Base-by-base conservation (phyloP, 1,140 invertebrate genomes). In the Campoletis sonorensis region DNA sequence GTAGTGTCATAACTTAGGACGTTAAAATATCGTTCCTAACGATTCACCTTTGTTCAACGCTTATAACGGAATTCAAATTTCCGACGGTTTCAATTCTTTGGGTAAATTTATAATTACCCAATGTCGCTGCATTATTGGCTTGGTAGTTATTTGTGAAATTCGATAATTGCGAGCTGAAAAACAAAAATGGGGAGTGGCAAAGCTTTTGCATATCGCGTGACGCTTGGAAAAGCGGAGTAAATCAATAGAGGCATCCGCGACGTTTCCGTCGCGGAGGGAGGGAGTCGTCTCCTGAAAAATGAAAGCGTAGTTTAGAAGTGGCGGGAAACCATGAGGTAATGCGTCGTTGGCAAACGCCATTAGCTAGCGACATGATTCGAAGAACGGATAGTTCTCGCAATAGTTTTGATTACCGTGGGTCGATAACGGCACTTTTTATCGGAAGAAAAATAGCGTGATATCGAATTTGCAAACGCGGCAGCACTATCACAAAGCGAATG, bases 161-260 rank as follows among this genome's bases (percentile, higher is more conserved):
- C 18, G 3, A n/a, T 21, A 58, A 58, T n/a, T 4, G 4, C 21
- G 16, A n/a, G 54, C 54, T 23, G 3, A 13, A 58, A n/a, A 58
- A 58, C 18, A n/a, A 23, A n/a, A 10, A 18, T 23, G 16, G 54
- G 54, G 54, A 58, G 54, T 58, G 54, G 54, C 21, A 11, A 7
- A 23, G 4, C 18, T 58, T n/a, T 58, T n/a, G 54, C 8, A 58
- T 58, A 58, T 58, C 54, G 54, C 54, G 54, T 58, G 54, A 58
- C 54, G 54, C 16, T 58, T 23, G 54, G 40, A 45, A 45, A 45
- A 45, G 30, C 30, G 13, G 54, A 58, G 54, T 18, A n/a, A 58
- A 58, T 58, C 54, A n/a, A 58, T 58, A 58, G 54, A 58, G 54
- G 54, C 54, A n/a, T 58, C 54, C 54, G 16, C 54, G 54, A 58